Evolutionary conservation across 2,797 vertebrate species (phyloP).

Genomic region (Enoplosus armatus): DNA sequence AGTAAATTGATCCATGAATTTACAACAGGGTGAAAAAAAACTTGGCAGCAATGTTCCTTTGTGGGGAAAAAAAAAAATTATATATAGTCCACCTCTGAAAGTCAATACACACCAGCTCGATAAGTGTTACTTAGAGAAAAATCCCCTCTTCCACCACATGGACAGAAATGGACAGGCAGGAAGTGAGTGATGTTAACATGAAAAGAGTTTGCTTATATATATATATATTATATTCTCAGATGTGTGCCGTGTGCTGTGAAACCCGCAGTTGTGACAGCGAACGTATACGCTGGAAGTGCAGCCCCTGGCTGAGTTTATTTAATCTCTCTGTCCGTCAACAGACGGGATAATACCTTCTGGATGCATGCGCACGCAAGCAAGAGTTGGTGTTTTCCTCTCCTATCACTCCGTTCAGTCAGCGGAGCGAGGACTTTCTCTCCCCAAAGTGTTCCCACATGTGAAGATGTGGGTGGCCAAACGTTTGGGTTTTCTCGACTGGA

Average conservation of each 20-base stretch:
- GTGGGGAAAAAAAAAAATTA: conserved; percentile 13
- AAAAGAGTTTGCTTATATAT: not conserved
- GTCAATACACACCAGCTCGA: conserved; percentile 9
- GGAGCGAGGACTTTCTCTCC: conserved; percentile 55
- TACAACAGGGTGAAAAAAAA: conserved; percentile 26
- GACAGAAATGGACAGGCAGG: too few species aligned
- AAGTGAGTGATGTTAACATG: not conserved
- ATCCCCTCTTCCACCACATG: not conserved
- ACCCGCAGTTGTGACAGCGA: not conserved
- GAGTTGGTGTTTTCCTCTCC: conserved; percentile 52
- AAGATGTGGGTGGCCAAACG: conserved; percentile 77
- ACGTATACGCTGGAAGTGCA: not conserved
- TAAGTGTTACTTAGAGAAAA: not conserved
- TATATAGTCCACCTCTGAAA: conserved; percentile 22
- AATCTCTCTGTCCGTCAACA: conserved; percentile 30
- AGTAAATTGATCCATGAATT: conserved; percentile 51
- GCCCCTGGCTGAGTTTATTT: conserved; percentile 42
- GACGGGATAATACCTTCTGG: conserved; percentile 38
- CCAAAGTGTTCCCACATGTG: conserved; percentile 83
- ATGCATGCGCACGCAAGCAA: conserved; percentile 39
- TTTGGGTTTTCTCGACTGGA: conserved; percentile 68
- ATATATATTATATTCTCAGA: not conserved
- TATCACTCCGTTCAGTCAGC: conserved; percentile 48
- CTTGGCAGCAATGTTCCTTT: conserved; percentile 31
- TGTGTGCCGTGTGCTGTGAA: not conserved